These are phyloP conservation scores for Dendrolimus houi DNA, from an alignment of 2,888 invertebrate genomes.

Conservation along the genomic window DNA sequence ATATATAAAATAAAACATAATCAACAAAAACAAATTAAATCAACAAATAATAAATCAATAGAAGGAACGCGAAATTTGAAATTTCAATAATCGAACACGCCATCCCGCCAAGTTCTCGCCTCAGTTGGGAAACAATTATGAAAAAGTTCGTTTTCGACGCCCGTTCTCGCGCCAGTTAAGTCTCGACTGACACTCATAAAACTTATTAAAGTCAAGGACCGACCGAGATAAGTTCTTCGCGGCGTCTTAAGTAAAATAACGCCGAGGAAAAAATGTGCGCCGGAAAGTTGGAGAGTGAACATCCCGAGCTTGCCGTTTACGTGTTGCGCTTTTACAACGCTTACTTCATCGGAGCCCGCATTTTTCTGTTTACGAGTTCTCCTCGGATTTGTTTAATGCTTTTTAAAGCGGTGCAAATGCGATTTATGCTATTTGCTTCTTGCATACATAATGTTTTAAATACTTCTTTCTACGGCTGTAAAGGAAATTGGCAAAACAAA, in stretches of 20 bases:
- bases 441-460: constrained; percentile 12
- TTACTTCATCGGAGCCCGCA: neutral
- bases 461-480: neutral
- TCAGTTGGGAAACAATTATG: constrained; percentile 69
- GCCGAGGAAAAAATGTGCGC: constrained; percentile 63
- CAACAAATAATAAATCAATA: constrained; percentile 45
- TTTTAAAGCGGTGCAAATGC: neutral
- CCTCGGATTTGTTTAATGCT: neutral
- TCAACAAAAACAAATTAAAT: constrained; percentile 19
- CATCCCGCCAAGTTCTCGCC: constrained; percentile 38
- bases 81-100: constrained; percentile 66
- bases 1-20: too few relatives aligned
- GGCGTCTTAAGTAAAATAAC: constrained; percentile 74
- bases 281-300: constrained; percentile 68
- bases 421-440: neutral
- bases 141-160: constrained; percentile 68
- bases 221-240: constrained; percentile 71
- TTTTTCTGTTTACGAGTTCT: neutral
- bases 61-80: constrained; percentile 31
- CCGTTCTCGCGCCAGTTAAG: constrained; percentile 70
- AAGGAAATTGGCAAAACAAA: too few relatives aligned
- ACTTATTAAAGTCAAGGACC: constrained; percentile 77
- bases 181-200: constrained; percentile 74
- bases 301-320: constrained; percentile 35
- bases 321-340: constrained; percentile 49